phyloP scores from a whole-genome alignment of 2,888 invertebrate species.

The Latrodectus hesperus region DNA sequence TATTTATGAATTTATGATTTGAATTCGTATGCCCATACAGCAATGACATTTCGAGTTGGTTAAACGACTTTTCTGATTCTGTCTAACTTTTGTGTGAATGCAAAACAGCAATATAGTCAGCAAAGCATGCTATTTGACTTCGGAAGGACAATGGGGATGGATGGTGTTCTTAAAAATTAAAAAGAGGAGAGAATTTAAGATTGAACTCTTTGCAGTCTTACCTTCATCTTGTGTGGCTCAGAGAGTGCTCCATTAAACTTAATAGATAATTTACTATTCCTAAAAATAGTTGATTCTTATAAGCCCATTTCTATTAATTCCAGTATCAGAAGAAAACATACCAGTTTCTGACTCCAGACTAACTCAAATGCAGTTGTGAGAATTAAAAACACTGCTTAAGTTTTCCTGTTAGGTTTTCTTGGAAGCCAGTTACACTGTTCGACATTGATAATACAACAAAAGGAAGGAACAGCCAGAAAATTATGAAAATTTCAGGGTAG shows the following conservation, averaged over 20 bases:
- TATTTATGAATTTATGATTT: not conserved
- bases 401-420: not conserved
- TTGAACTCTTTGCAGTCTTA: not conserved
- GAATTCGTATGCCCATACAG: not conserved
- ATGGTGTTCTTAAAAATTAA: not conserved
- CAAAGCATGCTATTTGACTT: not conserved
- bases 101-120: not conserved
- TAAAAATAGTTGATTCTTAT: slow-evolving; percentile 1
- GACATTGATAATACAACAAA: too few relatives aligned
- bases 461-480: too few relatives aligned
- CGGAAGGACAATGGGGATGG: not conserved
- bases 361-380: not conserved
- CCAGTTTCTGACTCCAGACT: slow-evolving; percentile 2
- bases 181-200: not conserved
- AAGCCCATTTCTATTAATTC: not conserved
- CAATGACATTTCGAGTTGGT: not conserved
- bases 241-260: not conserved
- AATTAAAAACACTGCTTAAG: not conserved
- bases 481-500: too few relatives aligned
- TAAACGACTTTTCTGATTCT: not conserved
- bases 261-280: not conserved
- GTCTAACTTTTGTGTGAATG: not conserved
- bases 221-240: not conserved
- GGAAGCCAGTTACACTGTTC: not conserved
- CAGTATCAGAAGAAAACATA: not conserved